phyloP scores from a whole-genome alignment of 2,888 invertebrate species.

The Cataglyphis livida region DNA sequence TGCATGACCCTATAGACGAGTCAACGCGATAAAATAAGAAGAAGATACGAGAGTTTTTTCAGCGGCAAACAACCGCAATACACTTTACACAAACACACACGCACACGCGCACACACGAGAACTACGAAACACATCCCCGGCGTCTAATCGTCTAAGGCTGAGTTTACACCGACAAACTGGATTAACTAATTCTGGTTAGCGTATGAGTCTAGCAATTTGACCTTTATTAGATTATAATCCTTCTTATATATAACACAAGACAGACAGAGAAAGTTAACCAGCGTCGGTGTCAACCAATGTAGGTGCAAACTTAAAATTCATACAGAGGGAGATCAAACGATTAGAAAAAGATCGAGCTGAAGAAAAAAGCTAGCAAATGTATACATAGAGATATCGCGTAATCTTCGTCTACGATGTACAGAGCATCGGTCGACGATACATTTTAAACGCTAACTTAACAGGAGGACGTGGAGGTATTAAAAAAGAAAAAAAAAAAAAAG shows the following conservation, averaged over 20 bases:
- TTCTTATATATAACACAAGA: conserved; percentile 7
- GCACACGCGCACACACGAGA: conserved; percentile 34
- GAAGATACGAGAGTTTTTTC: conserved; percentile 49
- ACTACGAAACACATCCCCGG: conserved; percentile 32
- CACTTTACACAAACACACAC: conserved; percentile 34
- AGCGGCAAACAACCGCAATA: conserved; percentile 38
- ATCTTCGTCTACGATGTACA: conserved; percentile 74
- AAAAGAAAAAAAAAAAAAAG: conserved; percentile 2
- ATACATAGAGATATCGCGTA: conserved; percentile 75
- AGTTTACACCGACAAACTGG: conserved; percentile 46
- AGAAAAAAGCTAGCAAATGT: conserved; percentile 50
- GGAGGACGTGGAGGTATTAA: conserved; percentile 9
- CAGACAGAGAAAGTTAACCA: conserved; percentile 25
- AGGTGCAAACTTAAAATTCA: conserved; percentile 47
- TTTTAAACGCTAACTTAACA: conserved; percentile 57
- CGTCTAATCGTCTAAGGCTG: conserved; percentile 54
- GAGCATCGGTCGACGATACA: conserved; percentile 64
- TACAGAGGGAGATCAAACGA: conserved; percentile 45
- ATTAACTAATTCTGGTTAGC: conserved; percentile 34
- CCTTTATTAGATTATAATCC: conserved; percentile 48
- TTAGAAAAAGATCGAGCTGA: conserved; percentile 28
- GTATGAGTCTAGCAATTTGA: conserved; percentile 34
- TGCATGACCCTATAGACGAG: conserved; percentile 69
- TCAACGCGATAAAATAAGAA: conserved; percentile 47
- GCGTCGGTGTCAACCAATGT: conserved; percentile 43